Percentiles rank a stretch among this genome's conserved stretches.
Conservation (phyloP, 2,888 invertebrate species). For the Hydropsyche betteni region DNA sequence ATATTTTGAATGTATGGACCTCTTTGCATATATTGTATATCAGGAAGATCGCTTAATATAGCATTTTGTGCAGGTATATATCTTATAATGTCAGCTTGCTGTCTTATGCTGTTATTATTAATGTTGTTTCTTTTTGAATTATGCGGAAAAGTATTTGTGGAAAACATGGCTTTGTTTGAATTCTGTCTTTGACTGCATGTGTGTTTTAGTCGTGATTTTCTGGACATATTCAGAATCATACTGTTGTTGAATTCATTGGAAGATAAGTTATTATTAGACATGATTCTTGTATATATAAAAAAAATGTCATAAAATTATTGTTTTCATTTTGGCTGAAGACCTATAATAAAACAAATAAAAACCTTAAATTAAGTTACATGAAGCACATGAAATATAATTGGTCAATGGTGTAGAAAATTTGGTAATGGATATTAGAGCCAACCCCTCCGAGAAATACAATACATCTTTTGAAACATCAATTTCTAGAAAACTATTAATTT, state of each 20-base stretch:
- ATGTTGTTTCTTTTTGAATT: slow-evolving; percentile 33
- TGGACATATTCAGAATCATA: neutral
- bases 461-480: too few species aligned
- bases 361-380: neutral
- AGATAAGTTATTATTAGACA: slow-evolving; percentile 4
- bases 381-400: neutral
- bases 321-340: slow-evolving; percentile 49
- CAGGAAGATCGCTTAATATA: neutral
- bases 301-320: slow-evolving; percentile 28
- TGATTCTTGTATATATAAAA: neutral
- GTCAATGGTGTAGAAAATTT: slow-evolving; percentile 10
- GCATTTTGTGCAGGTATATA: slow-evolving; percentile 43
- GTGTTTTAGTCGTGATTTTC: slow-evolving; percentile 1
- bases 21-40: slow-evolving; percentile 7
- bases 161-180: slow-evolving; percentile 41
- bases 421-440: neutral
- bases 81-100: slow-evolving; percentile 50
- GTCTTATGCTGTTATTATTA: slow-evolving; percentile 45
- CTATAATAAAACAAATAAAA: neutral
- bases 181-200: slow-evolving; percentile 48
- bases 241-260: neutral
- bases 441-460: too few species aligned
- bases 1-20: slow-evolving; percentile 45
- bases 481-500: too few species aligned
- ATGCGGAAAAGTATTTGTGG: slow-evolving; percentile 49